Evolutionary conservation across 2,113 vertebrate genomes (phyloP).

Genomic region (Bubo scandiacus): DNA sequence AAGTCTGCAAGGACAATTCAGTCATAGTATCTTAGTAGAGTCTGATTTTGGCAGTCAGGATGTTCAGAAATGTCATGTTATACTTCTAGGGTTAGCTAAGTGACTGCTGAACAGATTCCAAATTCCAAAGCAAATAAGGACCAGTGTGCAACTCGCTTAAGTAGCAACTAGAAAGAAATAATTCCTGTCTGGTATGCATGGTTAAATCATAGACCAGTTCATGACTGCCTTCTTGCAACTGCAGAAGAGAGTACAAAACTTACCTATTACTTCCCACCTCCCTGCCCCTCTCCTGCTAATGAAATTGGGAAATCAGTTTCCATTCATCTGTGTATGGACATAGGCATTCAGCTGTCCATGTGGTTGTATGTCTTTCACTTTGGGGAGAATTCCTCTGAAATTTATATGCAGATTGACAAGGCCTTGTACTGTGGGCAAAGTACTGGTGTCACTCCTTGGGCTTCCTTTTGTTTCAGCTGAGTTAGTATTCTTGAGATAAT

Average conservation of each 20-base stretch:
- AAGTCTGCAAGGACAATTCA: neutral
- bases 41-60: neutral
- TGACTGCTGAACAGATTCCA: neutral
- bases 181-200: neutral
- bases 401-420: neutral
- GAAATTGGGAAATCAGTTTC: neutral
- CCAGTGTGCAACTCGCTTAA: neutral
- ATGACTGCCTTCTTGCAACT: neutral
- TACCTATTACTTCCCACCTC: neutral
- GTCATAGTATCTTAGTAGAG: neutral
- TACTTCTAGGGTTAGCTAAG: neutral
- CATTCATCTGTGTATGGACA: fast-evolving
- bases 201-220: neutral
- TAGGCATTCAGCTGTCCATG: neutral
- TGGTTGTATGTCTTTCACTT: neutral
- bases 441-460: neutral
- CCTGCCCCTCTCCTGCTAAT: too few relatives aligned
- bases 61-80: neutral
- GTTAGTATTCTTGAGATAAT: neutral
- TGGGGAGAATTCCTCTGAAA: neutral
- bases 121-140: neutral
- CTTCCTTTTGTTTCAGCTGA: neutral
- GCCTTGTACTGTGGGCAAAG: neutral
- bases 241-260: neutral
- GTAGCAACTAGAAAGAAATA: neutral